Evolutionary conservation across 2,888 invertebrate species (phyloP).

Genomic region (Eristalis arbustorum): DNA sequence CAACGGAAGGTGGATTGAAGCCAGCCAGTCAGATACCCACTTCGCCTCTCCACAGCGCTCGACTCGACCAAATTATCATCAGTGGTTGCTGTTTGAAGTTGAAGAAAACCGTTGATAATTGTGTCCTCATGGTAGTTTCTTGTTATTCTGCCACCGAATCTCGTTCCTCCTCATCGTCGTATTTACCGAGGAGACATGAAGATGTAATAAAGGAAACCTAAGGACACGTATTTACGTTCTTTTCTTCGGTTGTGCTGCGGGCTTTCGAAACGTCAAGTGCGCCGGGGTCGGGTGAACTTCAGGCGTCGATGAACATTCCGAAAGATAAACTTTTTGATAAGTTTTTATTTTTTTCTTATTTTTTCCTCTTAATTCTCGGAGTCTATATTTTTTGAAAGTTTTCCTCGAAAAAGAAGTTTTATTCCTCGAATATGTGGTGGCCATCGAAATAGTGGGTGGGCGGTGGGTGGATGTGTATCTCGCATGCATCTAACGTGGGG

Average conservation of each 20-base stretch:
- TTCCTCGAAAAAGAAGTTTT: slow-evolving; percentile 22
- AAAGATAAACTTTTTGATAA: slow-evolving; percentile 59
- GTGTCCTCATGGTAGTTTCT: slow-evolving; percentile 13
- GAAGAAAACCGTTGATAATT: slow-evolving; percentile 52
- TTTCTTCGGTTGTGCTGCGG: neutral
- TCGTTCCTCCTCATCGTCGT: neutral
- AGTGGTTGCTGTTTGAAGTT: slow-evolving; percentile 48
- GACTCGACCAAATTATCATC: neutral
- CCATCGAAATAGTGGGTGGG: neutral
- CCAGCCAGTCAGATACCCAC: neutral
- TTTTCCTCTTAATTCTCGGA: neutral
- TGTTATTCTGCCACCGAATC: neutral
- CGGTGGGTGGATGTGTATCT: neutral
- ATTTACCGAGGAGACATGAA: slow-evolving; percentile 4
- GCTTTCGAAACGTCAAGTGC: slow-evolving; percentile 19
- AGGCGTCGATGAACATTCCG: slow-evolving; percentile 60
- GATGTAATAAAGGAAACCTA: slow-evolving; percentile 52
- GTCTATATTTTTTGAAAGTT: slow-evolving; percentile 26
- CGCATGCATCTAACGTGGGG: neutral
- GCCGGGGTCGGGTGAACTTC: slow-evolving; percentile 29
- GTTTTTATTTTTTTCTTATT: neutral
- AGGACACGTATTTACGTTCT: slow-evolving; percentile 53
- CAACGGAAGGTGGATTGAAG: slow-evolving; percentile 45
- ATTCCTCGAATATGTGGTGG: neutral
- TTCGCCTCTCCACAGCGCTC: neutral